phyloP scores from a whole-genome alignment of 2,797 vertebrate species.

The Labeo calbasu region DNA sequence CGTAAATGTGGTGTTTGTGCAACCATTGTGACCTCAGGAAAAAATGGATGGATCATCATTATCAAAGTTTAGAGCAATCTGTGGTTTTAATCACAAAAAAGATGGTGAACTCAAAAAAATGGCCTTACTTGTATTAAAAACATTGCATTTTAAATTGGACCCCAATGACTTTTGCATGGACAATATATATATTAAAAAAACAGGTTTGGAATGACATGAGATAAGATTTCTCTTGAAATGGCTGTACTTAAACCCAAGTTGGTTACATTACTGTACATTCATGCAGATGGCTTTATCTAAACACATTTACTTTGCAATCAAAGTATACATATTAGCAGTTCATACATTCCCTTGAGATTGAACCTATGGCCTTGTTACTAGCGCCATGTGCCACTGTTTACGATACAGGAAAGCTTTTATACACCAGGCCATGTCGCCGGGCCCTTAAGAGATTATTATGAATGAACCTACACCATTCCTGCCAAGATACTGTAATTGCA shows the following conservation, averaged over 20 bases:
- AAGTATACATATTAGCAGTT: background rate
- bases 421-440: background rate
- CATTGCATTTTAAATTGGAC: background rate
- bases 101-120: background rate
- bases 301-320: background rate
- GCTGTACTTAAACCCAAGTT: background rate
- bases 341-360: background rate
- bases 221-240: background rate
- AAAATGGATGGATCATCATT: background rate
- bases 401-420: background rate
- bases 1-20: background rate
- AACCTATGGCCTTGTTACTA: background rate
- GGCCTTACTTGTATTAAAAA: background rate
- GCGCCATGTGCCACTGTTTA: slow-evolving; percentile 1
- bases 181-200: too few species aligned
- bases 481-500: background rate
- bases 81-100: background rate
- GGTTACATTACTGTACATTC: background rate
- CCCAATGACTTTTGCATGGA: background rate
- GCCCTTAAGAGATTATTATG: background rate
- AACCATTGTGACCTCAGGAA: background rate
- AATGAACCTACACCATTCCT: background rate
- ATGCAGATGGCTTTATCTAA: background rate
- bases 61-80: background rate
- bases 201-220: background rate